Conservation (phyloP, 23 tunicate genomes). For the Aplidium turbinatum region DNA sequence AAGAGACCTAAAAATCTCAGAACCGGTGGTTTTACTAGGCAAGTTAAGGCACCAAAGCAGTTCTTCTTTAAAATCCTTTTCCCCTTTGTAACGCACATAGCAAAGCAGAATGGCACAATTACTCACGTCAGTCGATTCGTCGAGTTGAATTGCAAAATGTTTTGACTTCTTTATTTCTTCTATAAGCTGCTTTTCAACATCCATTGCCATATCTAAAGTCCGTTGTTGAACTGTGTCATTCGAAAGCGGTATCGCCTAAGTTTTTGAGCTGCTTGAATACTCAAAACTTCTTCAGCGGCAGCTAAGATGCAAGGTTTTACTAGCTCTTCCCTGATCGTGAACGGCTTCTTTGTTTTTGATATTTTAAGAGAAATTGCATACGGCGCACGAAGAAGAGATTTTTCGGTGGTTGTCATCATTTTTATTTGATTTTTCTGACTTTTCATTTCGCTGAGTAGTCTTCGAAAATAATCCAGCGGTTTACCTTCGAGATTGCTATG, state of each 20-base stretch:
- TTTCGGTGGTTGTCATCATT: constrained; percentile 23
- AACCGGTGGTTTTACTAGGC: constrained; percentile 35
- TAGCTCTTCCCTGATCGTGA: constrained; percentile 45
- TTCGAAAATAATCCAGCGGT: constrained; percentile 13
- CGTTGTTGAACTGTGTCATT: constrained; percentile 24
- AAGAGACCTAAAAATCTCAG: constrained; percentile 36
- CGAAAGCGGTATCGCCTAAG: constrained; percentile 36
- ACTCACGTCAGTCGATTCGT: constrained; percentile 34
- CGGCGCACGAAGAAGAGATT: constrained; percentile 21
- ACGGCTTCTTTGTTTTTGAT: constrained; percentile 19
- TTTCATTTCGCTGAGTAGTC: constrained; percentile 20
- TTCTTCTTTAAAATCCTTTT: constrained; percentile 26
- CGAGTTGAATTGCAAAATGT: constrained; percentile 39
- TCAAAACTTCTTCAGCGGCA: constrained; percentile 44
- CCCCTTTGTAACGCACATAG: constrained; percentile 18
- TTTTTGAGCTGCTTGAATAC: constrained; percentile 36
- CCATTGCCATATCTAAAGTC: constrained; percentile 30
- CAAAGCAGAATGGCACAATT: constrained; percentile 45
- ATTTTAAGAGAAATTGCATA: constrained; percentile 29
- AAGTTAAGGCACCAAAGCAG: constrained; percentile 28
- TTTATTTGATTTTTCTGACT: constrained; percentile 31
- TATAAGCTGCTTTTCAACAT: constrained; percentile 18
- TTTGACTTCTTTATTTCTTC: constrained; percentile 12
- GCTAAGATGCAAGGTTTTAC: constrained; percentile 41
- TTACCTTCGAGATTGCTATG: constrained; percentile 12